phyloP scores from a whole-genome alignment of 2,888 invertebrate species.

The Acanthosoma haemorrhoidale region DNA sequence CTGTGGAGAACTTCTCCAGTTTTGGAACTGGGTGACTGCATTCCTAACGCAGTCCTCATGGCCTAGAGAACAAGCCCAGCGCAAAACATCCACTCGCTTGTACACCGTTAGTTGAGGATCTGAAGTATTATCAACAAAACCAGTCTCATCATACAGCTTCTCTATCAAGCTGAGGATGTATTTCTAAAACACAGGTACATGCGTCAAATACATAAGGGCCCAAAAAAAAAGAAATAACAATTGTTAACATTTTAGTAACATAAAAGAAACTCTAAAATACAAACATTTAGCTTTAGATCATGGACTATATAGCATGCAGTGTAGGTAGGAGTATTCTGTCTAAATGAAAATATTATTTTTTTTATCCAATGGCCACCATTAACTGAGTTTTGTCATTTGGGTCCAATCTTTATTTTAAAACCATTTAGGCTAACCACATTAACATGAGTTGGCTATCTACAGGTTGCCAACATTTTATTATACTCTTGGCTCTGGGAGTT shows the following conservation, averaged over 20 bases:
- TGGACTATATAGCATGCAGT: too few species aligned
- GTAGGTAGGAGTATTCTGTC: too few species aligned
- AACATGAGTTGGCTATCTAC: too few species aligned
- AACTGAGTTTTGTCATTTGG: too few species aligned
- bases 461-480: too few species aligned
- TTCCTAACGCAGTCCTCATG: slow-evolving; percentile 68
- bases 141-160: slow-evolving; percentile 62
- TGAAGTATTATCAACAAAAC: slow-evolving; percentile 57
- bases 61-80: slow-evolving; percentile 70
- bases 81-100: slow-evolving; percentile 64
- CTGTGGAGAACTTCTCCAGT: slow-evolving; percentile 67
- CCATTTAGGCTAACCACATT: too few species aligned
- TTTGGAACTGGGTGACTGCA: slow-evolving; percentile 64
- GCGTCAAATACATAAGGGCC: too few species aligned
- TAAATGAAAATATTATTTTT: too few species aligned
- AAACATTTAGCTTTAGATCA: not conserved
- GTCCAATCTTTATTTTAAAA: too few species aligned
- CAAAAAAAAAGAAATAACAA: not conserved
- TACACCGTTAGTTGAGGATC: slow-evolving; percentile 66
- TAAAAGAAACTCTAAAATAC: not conserved
- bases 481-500: too few species aligned
- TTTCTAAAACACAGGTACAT: slow-evolving; percentile 55
- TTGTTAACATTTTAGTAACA: not conserved
- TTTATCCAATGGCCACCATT: too few species aligned
- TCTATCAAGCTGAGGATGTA: slow-evolving; percentile 62